Conservation (phyloP, 2,113 vertebrate species). For the Myiozetetes cayanensis region DNA sequence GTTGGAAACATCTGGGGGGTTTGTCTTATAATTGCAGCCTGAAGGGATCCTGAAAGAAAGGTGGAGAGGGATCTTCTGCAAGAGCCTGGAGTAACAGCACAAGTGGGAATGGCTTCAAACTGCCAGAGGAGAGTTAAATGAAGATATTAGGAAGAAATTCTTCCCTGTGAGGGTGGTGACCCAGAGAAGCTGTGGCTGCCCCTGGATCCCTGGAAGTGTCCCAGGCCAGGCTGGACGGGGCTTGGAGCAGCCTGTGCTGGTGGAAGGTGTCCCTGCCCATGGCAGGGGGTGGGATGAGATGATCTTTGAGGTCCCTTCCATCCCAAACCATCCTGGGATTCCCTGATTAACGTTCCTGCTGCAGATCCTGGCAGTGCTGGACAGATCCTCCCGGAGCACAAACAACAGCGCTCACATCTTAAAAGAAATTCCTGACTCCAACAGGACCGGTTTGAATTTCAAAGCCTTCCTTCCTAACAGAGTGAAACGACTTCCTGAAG, state of each 20-base stretch:
- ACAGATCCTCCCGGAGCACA: neutral
- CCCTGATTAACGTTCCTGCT: neutral
- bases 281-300: too few species aligned
- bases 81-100: neutral
- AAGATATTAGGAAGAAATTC: neutral
- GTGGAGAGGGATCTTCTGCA: neutral
- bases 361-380: neutral
- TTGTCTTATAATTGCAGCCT: neutral
- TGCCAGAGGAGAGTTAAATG: neutral
- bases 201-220: neutral
- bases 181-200: neutral
- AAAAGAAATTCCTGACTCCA: neutral
- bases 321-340: neutral
- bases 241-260: neutral
- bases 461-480: neutral
- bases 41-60: neutral
- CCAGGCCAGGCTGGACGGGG: neutral
- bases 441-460: neutral
- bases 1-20: neutral
- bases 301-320: neutral
- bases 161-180: neutral
- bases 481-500: neutral
- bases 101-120: neutral
- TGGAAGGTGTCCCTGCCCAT: neutral
- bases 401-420: rapidly evolving